These are phyloP conservation scores for Lasioglossum pauxillum DNA, from an alignment of 2,888 invertebrate species.

Conservation along the genomic window DNA sequence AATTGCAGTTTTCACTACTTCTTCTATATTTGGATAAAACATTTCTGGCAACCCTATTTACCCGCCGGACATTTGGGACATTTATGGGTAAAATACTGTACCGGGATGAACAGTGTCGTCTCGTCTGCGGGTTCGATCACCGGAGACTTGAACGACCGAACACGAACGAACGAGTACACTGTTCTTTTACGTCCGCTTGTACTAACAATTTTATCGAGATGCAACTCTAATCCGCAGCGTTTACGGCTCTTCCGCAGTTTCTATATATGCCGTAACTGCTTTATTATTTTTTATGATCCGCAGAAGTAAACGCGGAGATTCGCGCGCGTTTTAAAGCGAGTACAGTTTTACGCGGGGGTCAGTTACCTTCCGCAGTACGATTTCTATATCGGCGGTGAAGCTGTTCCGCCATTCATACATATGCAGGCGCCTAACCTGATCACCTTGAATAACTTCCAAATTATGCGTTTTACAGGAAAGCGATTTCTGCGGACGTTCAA, in stretches of 20 bases:
- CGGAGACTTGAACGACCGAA: neutral
- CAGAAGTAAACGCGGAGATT: neutral
- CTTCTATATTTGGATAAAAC: no score
- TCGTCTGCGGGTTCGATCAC: neutral
- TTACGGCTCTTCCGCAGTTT: neutral
- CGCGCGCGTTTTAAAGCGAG: neutral
- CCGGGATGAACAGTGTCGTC: neutral
- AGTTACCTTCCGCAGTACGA: neutral
- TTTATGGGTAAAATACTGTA: no score
- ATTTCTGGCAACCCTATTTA: no score
- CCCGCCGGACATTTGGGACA: no score
- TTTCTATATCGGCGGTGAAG: conserved; percentile 5
- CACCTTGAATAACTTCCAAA: neutral
- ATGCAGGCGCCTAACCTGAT: neutral
- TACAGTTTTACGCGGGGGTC: neutral
- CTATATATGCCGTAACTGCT: neutral
- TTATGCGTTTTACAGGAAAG: neutral
- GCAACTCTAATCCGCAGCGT: neutral
- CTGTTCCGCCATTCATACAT: neutral
- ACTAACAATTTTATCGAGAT: neutral
- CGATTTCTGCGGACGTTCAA: no score
- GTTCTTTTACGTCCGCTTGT: neutral
- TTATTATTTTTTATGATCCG: neutral
- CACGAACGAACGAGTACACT: neutral
- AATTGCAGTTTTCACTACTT: no score